Evolutionary conservation across 2,113 vertebrate species (phyloP).

Genomic region (Zapus hudsonius): DNA sequence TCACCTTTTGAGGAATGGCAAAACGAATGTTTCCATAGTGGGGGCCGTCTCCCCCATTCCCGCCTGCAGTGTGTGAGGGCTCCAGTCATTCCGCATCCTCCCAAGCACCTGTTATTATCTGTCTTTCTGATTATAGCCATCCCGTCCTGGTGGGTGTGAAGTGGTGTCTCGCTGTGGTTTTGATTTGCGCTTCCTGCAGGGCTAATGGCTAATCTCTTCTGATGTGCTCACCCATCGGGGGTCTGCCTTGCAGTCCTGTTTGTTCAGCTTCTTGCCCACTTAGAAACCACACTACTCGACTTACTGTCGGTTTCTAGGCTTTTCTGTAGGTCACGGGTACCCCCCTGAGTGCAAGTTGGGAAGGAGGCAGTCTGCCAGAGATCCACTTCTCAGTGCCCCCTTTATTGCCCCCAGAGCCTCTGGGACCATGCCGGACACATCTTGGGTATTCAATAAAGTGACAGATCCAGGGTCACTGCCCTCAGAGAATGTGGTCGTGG

Average conservation of each 20-base stretch:
- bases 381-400: not conserved
- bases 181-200: not conserved
- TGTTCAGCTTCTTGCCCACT: not conserved
- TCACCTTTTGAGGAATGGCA: not conserved
- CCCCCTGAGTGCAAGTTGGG: not conserved
- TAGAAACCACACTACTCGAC: not conserved
- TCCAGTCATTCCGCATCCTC: rapidly evolving
- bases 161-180: not conserved
- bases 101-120: too few species aligned
- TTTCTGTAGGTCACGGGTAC: not conserved
- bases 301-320: not conserved
- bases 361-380: not conserved
- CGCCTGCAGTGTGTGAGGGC: rapidly evolving
- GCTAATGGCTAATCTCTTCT: not conserved
- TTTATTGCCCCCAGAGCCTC: not conserved
- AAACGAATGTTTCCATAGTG: not conserved
- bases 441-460: not conserved
- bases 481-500: not conserved
- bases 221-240: not conserved
- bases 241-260: not conserved
- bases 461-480: not conserved
- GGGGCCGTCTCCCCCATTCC: rapidly evolving
- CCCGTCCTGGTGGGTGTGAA: not conserved
- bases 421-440: not conserved
- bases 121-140: not conserved